Evolutionary conservation across 35 echinoderm and acorn worm genomes (phyloP).

Genomic region (Heliocidaris erythrogramma): DNA sequence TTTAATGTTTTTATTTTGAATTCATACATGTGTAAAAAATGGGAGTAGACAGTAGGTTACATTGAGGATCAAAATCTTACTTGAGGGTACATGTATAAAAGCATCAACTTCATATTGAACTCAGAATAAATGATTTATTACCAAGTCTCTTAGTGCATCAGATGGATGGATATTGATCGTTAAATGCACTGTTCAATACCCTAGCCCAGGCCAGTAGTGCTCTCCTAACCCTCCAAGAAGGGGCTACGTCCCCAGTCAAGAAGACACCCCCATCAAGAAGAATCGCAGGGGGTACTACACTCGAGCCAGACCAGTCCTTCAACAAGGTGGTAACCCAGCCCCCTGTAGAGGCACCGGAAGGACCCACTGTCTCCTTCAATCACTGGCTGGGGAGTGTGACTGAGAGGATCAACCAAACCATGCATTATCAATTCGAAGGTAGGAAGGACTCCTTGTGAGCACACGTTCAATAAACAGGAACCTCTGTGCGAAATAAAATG

Average conservation of each 20-base stretch:
- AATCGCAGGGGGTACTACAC: background rate
- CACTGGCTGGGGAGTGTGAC: slow-evolving; percentile 94
- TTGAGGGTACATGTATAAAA: too few relatives aligned
- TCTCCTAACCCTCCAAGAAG: slow-evolving; percentile 94
- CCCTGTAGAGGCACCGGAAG: background rate
- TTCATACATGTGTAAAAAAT: too few relatives aligned
- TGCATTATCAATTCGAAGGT: slow-evolving; percentile 99
- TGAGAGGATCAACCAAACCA: slow-evolving; percentile 97
- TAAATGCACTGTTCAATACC: background rate
- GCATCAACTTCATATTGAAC: too few relatives aligned
- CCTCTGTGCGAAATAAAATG: too few relatives aligned
- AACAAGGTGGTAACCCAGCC: slow-evolving; percentile 12
- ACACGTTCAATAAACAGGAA: too few relatives aligned
- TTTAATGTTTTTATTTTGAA: too few relatives aligned
- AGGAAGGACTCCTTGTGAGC: background rate
- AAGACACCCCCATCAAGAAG: slow-evolving; percentile 58
- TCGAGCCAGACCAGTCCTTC: background rate
- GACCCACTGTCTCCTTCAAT: slow-evolving; percentile 69
- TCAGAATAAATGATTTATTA: too few relatives aligned
- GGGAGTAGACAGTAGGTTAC: too few relatives aligned
- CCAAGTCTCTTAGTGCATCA: too few relatives aligned
- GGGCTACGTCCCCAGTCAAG: slow-evolving; percentile 66
- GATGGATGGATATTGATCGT: too few relatives aligned
- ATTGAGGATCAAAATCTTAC: too few relatives aligned
- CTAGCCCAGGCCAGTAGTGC: slow-evolving; percentile 98